Base-by-base conservation (phyloP, 1,140 invertebrate genomes). In the Chrysoperla carnea region DNA sequence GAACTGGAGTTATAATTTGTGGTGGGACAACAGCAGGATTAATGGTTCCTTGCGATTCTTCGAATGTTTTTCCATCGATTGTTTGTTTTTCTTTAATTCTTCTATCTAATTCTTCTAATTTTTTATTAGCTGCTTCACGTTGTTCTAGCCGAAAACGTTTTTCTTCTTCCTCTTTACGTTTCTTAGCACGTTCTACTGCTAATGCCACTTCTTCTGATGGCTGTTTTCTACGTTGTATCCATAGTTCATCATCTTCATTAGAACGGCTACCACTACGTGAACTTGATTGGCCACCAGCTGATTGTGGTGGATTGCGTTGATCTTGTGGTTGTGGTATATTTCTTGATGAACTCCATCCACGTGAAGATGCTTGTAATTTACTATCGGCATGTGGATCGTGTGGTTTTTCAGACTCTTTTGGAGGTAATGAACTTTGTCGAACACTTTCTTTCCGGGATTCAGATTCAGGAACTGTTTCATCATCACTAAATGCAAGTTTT, bases 401-500 rank as follows among this genome's bases (percentile, higher is more conserved):
- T 3, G 17, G 5, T 23, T 23, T 23, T 23, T 23, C 17, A 23
- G 17, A 23, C 17, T 23, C 17, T 23, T 23, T 23, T 23, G 17
- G 17, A 23, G 17, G 17, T 23, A 23, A 23, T 23, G 17, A 23
- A 23, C 17, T 23, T 23, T 23, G 17, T 23, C 17, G 2, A 23
- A 11, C 38, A 27, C n/a, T 17, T 38, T 36, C 15, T 44, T 48
- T 58, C 43, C 45, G 49, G 12, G 35, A 12, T 11, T 35, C 41
- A 41, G 42, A 47, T 4, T 52, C 48, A 13, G 44, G 42, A 13
- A 72, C 69, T 7, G 63, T 56, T 62, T 94, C 90, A 50, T 92
- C 89, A 66, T 94, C 89, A 57, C 88, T 92, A 62, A 94, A 95
- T 45, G 83, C 78, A 48, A 95, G 66, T 64, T 92, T 92, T 67